Conservation (phyloP, 2,113 vertebrate species). For the Notiomystis cincta region DNA sequence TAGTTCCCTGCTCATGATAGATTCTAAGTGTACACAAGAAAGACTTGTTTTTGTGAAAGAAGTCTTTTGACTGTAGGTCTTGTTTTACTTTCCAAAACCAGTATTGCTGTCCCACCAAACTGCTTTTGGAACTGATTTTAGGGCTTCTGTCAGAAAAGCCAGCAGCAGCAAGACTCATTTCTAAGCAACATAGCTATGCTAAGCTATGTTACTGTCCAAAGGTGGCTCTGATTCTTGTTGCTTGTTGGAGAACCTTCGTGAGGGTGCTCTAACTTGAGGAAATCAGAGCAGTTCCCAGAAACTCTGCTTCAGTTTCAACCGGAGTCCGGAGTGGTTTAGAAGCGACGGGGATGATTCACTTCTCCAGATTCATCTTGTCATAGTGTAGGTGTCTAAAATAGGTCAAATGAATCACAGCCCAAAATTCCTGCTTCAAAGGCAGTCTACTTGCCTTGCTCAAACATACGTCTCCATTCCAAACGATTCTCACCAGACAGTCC, state of each 20-base stretch:
- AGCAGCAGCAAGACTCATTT: background rate
- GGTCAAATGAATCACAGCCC: conserved; percentile 52
- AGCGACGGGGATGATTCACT: background rate
- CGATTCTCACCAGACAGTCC: background rate
- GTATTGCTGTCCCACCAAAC: background rate
- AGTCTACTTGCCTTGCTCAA: background rate
- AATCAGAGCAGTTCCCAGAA: background rate
- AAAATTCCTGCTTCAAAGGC: background rate
- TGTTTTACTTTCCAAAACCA: background rate
- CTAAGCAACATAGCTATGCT: background rate
- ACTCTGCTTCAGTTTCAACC: background rate
- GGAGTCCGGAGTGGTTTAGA: background rate
- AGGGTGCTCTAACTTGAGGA: background rate
- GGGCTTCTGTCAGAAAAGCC: background rate
- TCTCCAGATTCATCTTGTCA: conserved; percentile 14
- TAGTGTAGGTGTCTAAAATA: conserved; percentile 56
- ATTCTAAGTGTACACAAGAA: background rate
- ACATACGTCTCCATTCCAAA: background rate
- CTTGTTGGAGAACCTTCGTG: background rate
- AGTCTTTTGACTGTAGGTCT: background rate
- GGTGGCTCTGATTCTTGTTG: background rate
- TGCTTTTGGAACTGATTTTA: background rate
- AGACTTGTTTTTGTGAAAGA: background rate
- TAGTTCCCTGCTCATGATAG: background rate
- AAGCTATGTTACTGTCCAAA: no score